These are phyloP conservation scores for Tanytarsus gracilentus DNA, from an alignment of 2,888 invertebrate genomes.

Conservation along the genomic window DNA sequence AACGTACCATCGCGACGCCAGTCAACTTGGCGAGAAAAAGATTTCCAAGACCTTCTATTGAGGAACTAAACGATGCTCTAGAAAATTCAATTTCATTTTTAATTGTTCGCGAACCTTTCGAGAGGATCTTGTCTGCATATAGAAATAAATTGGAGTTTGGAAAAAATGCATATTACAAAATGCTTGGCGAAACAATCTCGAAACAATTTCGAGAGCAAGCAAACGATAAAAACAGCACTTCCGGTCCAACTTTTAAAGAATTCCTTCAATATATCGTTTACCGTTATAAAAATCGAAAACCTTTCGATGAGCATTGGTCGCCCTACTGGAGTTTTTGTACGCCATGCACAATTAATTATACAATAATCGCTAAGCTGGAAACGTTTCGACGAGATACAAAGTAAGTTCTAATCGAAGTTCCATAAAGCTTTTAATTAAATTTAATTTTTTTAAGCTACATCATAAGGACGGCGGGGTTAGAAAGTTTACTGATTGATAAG, in stretches of 20 bases:
- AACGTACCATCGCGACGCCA: conserved; percentile 52
- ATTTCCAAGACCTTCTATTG: conserved; percentile 57
- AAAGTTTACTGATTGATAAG: conserved; percentile 46
- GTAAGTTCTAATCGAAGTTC: no score
- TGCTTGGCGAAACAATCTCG: conserved; percentile 56
- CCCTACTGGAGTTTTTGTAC: conserved; percentile 56
- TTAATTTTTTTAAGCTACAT: no score
- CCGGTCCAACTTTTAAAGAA: conserved; percentile 59
- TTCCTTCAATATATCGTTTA: conserved; percentile 60
- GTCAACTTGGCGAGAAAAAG: conserved; percentile 58
- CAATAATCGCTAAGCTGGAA: conserved; percentile 55
- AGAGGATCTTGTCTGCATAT: conserved; percentile 61
- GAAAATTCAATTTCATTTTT: conserved; percentile 57
- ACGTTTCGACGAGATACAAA: conserved; percentile 52
- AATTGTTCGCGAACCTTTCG: conserved; percentile 64
- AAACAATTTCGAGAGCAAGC: conserved; percentile 47
- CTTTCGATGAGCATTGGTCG: conserved; percentile 57
- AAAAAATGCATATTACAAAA: conserved; percentile 59
- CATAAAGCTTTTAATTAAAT: no score
- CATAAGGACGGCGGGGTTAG: conserved; percentile 50
- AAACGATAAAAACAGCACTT: conserved; percentile 18
- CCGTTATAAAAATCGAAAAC: conserved; percentile 48
- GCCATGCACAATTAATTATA: conserved; percentile 56
- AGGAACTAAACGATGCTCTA: conserved; percentile 54
- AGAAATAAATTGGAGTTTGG: conserved; percentile 64